Conservation (phyloP, 1,140 invertebrate species). For the Leptinotarsa lineolata region DNA sequence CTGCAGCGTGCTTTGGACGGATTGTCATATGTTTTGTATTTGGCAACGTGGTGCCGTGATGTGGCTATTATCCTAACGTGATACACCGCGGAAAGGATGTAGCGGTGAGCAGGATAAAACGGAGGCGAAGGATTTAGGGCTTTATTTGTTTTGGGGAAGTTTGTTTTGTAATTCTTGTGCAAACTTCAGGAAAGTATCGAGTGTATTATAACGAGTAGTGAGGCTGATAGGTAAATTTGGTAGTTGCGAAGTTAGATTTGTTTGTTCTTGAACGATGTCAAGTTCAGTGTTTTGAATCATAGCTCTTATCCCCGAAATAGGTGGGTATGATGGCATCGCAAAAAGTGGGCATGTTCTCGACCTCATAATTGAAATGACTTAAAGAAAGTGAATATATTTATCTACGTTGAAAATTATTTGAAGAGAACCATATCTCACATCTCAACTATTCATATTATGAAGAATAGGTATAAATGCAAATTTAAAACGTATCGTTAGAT, state of each 20-base stretch:
- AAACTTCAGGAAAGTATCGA: conserved; percentile 22
- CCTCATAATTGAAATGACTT: too few relatives aligned
- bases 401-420: too few relatives aligned
- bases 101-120: conserved; percentile 29
- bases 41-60: conserved; percentile 37
- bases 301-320: background rate
- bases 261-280: background rate
- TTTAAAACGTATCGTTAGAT: too few relatives aligned
- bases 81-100: conserved; percentile 26
- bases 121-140: conserved; percentile 24
- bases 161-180: conserved; percentile 30
- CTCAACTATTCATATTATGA: too few relatives aligned
- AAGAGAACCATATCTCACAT: too few relatives aligned
- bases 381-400: too few relatives aligned
- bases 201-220: conserved; percentile 15
- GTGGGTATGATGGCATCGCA: background rate
- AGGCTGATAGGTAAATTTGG: conserved; percentile 20
- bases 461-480: too few relatives aligned
- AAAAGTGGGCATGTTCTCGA: background rate
- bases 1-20: conserved; percentile 36
- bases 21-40: conserved; percentile 51
- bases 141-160: conserved; percentile 29
- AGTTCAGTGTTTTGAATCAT: background rate
- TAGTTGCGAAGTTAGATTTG: conserved; percentile 20
- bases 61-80: conserved; percentile 34